Evolutionary conservation across 2,113 vertebrate genomes (phyloP).

Genomic region (Heliornis fulica): DNA sequence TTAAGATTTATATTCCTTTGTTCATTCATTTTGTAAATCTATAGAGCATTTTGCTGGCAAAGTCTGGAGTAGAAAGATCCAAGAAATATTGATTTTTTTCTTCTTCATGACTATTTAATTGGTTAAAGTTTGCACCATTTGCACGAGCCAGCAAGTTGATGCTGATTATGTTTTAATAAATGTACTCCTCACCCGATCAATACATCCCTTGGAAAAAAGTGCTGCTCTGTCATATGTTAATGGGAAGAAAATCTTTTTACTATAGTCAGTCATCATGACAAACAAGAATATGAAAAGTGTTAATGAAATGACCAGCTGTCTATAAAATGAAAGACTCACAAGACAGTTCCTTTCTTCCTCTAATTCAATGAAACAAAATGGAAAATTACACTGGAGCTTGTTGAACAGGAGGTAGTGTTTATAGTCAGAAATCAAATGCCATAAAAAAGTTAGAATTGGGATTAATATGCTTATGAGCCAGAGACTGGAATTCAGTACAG

Average conservation of each 20-base stretch:
- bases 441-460: slow-evolving; percentile 28
- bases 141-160: slow-evolving; percentile 51
- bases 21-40: slow-evolving; percentile 71
- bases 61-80: slow-evolving; percentile 53
- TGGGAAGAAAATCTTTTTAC: slow-evolving; percentile 73
- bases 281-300: slow-evolving; percentile 77
- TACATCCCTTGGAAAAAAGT: slow-evolving; percentile 65
- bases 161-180: slow-evolving; percentile 80
- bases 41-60: slow-evolving; percentile 59
- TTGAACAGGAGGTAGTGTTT: slow-evolving; percentile 58
- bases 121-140: slow-evolving; percentile 65
- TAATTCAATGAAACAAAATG: slow-evolving; percentile 75
- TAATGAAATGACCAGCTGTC: slow-evolving; percentile 78
- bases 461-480: not conserved
- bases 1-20: slow-evolving; percentile 58
- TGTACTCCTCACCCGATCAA: slow-evolving; percentile 66
- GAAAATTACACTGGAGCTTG: slow-evolving; percentile 70
- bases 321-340: slow-evolving; percentile 72
- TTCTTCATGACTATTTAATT: slow-evolving; percentile 76
- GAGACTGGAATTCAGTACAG: not conserved
- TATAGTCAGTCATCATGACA: slow-evolving; percentile 73
- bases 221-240: slow-evolving; percentile 68
- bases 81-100: slow-evolving; percentile 72
- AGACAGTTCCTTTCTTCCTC: slow-evolving; percentile 68
- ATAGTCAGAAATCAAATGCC: slow-evolving; percentile 61